Evolutionary conservation across 2,888 invertebrate species (phyloP), one percentile per base, ranked within the genome.

Genomic region (Brachynemurus nebulosus): DNA sequence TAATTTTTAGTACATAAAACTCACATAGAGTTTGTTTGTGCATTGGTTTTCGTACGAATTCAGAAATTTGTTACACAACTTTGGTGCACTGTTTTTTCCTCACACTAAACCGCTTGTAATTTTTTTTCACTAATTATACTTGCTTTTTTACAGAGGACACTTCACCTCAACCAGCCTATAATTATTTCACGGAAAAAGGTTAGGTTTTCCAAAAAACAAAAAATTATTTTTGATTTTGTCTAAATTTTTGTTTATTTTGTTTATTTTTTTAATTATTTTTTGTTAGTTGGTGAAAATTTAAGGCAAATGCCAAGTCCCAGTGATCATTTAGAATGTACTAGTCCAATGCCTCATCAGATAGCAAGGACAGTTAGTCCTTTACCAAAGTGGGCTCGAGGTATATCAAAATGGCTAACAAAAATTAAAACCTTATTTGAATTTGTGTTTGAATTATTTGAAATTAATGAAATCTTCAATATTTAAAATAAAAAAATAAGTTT

Each of bases 381-480:
- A 53, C 74, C 75, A 44, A 70, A 69, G 58, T 72, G 71, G 72
- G 70, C 71, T 45, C 63, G 71, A 69, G 72, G 72, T 73, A 72
- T 55, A 55, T n/a, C n/a, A n/a, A n/a, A n/a, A n/a, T n/a, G n/a
- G n/a, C n/a, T n/a, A n/a, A n/a, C n/a, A n/a, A n/a, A n/a, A n/a
- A n/a, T n/a, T n/a, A n/a, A n/a, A n/a, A n/a, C n/a, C n/a, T n/a
- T n/a, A n/a, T n/a, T n/a, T n/a, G n/a, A n/a, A n/a, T n/a, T n/a
- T n/a, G n/a, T n/a, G n/a, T n/a, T n/a, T n/a, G n/a, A n/a, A n/a
- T n/a, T n/a, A n/a, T n/a, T n/a, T n/a, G n/a, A n/a, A n/a, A n/a
- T n/a, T n/a, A n/a, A n/a, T n/a, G n/a, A n/a, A n/a, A n/a, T n/a
- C n/a, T n/a, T n/a, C n/a, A n/a, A n/a, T n/a, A n/a, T n/a, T n/a